Conservation (phyloP, 2,797 vertebrate genomes). For the Dendrocincla tyrannina region DNA sequence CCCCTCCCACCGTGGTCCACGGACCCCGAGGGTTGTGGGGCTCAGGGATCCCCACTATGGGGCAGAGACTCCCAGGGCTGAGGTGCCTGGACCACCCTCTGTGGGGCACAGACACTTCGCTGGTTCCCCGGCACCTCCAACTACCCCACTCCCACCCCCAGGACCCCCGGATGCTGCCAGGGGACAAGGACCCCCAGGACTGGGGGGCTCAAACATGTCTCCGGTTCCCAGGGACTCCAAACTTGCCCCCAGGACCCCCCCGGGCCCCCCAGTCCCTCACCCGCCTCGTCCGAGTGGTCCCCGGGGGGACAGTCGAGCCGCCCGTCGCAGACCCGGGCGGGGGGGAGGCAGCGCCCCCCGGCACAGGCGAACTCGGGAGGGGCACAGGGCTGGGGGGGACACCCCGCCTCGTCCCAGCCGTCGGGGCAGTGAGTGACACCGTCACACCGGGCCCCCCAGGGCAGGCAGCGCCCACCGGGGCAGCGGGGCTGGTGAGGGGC, state of each 20-base stretch:
- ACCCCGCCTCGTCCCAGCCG: constrained; percentile 84
- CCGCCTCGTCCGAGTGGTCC: constrained; percentile 81
- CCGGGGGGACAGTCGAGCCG: constrained; percentile 77
- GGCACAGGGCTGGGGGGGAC: constrained; percentile 71
- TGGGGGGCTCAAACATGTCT: neutral
- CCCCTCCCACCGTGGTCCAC: too few species aligned
- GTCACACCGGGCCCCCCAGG: constrained; percentile 81
- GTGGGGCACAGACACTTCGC: neutral
- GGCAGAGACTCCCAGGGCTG: neutral
- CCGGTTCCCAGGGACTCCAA: neutral
- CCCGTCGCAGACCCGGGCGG: constrained; percentile 82
- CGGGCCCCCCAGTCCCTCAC: constrained; percentile 58
- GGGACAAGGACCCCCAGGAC: neutral
- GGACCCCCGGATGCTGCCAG: too few species aligned
- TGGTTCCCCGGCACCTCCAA: too few species aligned
- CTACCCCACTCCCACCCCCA: too few species aligned
- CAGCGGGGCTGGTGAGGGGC: constrained; percentile 81
- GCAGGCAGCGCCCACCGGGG: constrained; percentile 80
- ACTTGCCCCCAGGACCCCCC: too few species aligned
- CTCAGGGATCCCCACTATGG: neutral
- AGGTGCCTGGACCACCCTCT: too few species aligned
- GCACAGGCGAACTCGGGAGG: constrained; percentile 82
- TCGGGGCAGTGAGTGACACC: constrained; percentile 84
- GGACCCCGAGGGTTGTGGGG: too few species aligned
- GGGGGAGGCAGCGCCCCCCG: constrained; percentile 78